phyloP scores from a whole-genome alignment of 2,888 invertebrate genomes.

The Archaeoteleia sp. region DNA sequence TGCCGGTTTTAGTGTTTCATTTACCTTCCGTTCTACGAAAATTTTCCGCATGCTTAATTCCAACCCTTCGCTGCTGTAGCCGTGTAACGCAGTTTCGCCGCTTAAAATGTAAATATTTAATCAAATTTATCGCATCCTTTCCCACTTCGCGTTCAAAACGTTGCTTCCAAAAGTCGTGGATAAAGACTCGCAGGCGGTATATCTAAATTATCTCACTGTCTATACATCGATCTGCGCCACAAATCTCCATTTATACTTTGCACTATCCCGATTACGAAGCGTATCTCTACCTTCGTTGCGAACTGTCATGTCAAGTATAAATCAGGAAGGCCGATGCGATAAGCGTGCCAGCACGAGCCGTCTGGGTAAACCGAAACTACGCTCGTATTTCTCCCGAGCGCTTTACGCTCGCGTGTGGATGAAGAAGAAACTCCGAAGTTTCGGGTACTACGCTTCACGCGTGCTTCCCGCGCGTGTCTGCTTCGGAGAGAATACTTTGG shows the following conservation, averaged over 20 bases:
- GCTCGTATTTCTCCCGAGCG: constrained; percentile 12
- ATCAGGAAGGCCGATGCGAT: constrained; percentile 28
- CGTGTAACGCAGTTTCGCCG: too few relatives aligned
- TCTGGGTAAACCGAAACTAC: constrained; percentile 18
- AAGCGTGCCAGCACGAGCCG: constrained; percentile 16
- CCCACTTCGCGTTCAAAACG: too few relatives aligned
- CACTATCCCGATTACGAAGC: constrained; percentile 25
- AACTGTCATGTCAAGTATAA: constrained; percentile 18
- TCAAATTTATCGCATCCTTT: too few relatives aligned
- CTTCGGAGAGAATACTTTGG: constrained; percentile 5
- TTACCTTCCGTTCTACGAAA: too few relatives aligned
- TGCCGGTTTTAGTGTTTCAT: too few relatives aligned
- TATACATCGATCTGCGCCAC: constrained; percentile 15
- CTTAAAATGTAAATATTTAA: too few relatives aligned
- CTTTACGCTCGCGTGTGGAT: neutral
- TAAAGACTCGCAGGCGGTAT: too few relatives aligned
- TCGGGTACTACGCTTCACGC: constrained; percentile 12
- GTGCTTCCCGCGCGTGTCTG: constrained; percentile 5
- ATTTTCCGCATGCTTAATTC: too few relatives aligned
- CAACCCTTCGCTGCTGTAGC: too few relatives aligned
- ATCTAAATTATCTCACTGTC: neutral
- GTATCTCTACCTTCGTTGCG: constrained; percentile 4
- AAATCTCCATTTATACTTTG: constrained; percentile 34
- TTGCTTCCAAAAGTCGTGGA: too few relatives aligned
- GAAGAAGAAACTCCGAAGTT: constrained; percentile 11